Evolutionary conservation across 2,113 vertebrate species (phyloP).

Genomic region (Protomyctophum bolini): DNA sequence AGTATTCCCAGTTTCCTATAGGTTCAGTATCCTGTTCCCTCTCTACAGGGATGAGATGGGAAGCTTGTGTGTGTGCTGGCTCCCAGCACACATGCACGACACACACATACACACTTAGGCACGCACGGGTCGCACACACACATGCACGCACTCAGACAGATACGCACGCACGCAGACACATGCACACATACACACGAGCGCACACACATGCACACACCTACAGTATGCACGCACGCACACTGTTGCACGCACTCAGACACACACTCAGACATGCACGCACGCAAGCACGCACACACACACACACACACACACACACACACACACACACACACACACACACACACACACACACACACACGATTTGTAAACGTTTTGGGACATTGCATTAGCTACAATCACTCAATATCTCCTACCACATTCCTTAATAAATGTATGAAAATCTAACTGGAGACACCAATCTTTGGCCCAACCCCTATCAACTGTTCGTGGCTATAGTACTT

Average conservation of each 20-base stretch:
- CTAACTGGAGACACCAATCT: too few relatives aligned
- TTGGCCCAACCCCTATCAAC: too few relatives aligned
- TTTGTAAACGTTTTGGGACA: too few relatives aligned
- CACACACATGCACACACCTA: background rate
- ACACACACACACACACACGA: background rate
- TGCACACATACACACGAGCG: background rate
- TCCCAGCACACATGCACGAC: background rate
- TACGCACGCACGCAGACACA: background rate
- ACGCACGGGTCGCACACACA: background rate
- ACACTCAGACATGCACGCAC: background rate
- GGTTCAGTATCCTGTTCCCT: too few relatives aligned
- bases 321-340: constrained; percentile 6
- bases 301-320: background rate
- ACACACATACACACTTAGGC: background rate
- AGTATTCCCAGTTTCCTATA: too few relatives aligned
- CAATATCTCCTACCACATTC: too few relatives aligned
- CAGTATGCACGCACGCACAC: background rate
- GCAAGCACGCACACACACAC: background rate
- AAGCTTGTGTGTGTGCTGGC: background rate
- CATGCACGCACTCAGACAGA: background rate
- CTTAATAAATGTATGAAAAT: too few relatives aligned
- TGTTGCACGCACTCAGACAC: background rate
- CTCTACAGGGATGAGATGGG: background rate
- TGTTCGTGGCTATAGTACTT: too few relatives aligned
- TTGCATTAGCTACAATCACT: too few relatives aligned